Conservation (phyloP, 2,797 vertebrate species). For the Poecilia wingei region DNA sequence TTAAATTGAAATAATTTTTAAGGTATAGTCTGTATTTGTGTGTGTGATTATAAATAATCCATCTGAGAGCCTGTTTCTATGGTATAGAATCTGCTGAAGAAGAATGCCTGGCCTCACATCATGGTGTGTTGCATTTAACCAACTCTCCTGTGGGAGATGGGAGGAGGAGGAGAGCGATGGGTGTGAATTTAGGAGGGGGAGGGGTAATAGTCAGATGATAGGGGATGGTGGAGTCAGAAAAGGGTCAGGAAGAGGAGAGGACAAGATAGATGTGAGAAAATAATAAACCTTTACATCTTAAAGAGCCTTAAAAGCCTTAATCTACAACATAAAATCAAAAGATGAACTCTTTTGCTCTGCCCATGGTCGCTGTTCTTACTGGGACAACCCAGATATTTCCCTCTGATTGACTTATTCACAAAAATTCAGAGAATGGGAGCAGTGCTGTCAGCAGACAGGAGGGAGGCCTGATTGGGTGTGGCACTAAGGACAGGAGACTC, state of each 20-base stretch:
- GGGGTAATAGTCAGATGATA: slow-evolving; percentile 20
- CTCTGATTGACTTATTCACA: not conserved
- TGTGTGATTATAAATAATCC: slow-evolving; percentile 20
- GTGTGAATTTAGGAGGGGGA: slow-evolving; percentile 12
- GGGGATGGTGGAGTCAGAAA: slow-evolving; percentile 2
- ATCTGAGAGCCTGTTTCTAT: slow-evolving; percentile 14
- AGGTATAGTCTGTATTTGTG: not conserved
- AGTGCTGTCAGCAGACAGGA: not conserved
- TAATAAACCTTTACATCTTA: slow-evolving; percentile 16
- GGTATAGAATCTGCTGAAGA: slow-evolving; percentile 6
- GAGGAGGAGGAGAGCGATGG: not conserved
- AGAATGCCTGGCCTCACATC: slow-evolving; percentile 43
- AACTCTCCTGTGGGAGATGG: slow-evolving; percentile 39
- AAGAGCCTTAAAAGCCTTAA: slow-evolving; percentile 17
- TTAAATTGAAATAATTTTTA: not conserved
- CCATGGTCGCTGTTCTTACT: not conserved
- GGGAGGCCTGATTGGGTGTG: slow-evolving; percentile 37
- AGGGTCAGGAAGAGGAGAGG: slow-evolving; percentile 19
- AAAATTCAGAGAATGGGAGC: not conserved
- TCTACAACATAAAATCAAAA: not conserved
- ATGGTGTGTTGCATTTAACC: not conserved
- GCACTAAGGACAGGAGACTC: slow-evolving; percentile 53
- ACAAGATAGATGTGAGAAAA: slow-evolving; percentile 9
- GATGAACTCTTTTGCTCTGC: not conserved
- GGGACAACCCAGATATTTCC: not conserved